Evolutionary conservation across 1,140 invertebrate genomes (phyloP).

Genomic region (Scaptodrosophila lebanonensis): DNA sequence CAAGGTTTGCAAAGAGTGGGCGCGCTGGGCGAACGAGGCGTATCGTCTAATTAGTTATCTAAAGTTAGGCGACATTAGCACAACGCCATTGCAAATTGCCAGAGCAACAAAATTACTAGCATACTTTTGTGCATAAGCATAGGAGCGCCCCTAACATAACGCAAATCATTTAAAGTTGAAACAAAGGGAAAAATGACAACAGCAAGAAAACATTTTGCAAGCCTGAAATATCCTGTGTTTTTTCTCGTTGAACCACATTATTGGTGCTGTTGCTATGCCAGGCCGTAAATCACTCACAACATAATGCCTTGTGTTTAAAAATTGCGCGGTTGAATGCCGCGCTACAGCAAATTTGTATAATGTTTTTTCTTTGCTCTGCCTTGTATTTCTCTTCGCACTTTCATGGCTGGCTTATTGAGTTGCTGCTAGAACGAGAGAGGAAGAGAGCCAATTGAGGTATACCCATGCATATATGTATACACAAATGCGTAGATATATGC

Average conservation of each 20-base stretch:
- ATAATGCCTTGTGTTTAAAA: constrained; percentile 67
- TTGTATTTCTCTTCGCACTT: too few relatives aligned
- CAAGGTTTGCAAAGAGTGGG: constrained; percentile 60
- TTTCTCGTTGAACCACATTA: constrained; percentile 18
- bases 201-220: constrained; percentile 15
- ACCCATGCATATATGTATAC: too few relatives aligned
- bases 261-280: constrained; percentile 5
- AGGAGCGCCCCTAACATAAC: constrained; percentile 27
- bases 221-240: constrained; percentile 11
- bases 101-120: constrained; percentile 49
- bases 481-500: too few relatives aligned
- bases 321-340: constrained; percentile 55
- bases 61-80: constrained; percentile 73
- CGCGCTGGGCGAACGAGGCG: not conserved
- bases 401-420: too few relatives aligned
- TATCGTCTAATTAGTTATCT: constrained; percentile 68
- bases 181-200: constrained; percentile 17
- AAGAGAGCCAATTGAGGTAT: too few relatives aligned
- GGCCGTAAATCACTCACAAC: constrained; percentile 69
- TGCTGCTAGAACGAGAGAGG: too few relatives aligned
- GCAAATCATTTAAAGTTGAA: constrained; percentile 53
- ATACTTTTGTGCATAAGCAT: constrained; percentile 59
- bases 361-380: constrained; percentile 20
- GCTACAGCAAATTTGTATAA: constrained; percentile 41
- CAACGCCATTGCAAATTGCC: constrained; percentile 6